Percentiles rank a stretch among this genome's conserved stretches.
phyloP scores from a whole-genome alignment of 2,797 vertebrate genomes.

The Rhinophrynus dorsalis region DNA sequence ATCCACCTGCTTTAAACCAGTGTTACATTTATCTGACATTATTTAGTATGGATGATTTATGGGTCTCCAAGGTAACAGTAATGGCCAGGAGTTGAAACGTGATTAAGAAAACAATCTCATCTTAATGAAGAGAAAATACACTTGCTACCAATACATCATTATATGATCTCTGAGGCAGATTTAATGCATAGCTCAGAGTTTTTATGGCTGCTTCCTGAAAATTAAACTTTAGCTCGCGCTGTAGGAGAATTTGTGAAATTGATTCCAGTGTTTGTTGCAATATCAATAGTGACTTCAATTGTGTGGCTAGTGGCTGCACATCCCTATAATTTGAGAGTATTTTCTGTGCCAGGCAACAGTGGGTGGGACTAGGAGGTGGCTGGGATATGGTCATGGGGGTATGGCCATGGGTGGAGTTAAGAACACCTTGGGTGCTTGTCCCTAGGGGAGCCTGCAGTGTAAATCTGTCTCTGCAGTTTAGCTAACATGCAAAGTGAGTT shows the following conservation, averaged over 20 bases:
- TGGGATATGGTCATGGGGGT: too few species aligned
- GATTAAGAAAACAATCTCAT: constrained; percentile 19
- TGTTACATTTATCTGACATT: background rate
- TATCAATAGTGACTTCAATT: too few species aligned
- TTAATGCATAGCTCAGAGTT: background rate
- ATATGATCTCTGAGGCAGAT: background rate
- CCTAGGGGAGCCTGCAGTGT: too few species aligned
- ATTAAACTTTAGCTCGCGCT: background rate
- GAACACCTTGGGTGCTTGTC: too few species aligned
- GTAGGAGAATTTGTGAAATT: background rate
- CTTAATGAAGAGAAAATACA: constrained; percentile 30
- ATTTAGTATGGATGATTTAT: background rate
- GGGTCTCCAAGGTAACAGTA: constrained; percentile 32
- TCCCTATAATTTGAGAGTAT: too few species aligned
- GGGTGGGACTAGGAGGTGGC: too few species aligned
- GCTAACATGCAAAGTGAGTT: too few species aligned
- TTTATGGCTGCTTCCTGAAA: background rate
- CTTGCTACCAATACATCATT: constrained; percentile 1
- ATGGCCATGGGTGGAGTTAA: too few species aligned
- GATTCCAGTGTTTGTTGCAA: background rate
- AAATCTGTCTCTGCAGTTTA: too few species aligned
- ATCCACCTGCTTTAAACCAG: background rate
- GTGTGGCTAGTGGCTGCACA: too few species aligned
- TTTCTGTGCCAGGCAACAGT: too few species aligned
- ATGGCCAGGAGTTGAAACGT: background rate